A percentile compares a stretch with the other conserved stretches of the same genome.
Evolutionary conservation across 2,888 invertebrate genomes (phyloP).

Genomic region (Agriopis aurantiaria): DNA sequence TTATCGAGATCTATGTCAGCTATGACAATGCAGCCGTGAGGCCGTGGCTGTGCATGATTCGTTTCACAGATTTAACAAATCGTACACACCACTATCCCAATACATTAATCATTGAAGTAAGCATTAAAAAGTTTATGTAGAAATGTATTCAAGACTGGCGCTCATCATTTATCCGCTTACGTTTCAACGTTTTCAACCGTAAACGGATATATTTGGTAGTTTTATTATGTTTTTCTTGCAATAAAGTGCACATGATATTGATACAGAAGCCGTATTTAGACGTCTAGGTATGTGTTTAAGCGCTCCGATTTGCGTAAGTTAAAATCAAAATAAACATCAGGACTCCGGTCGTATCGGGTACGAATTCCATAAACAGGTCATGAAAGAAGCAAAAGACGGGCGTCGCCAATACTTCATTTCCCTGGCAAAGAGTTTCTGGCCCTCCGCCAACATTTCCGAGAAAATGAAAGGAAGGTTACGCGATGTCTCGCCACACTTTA

Average conservation of each 20-base stretch:
- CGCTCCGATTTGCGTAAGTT: conserved; percentile 60
- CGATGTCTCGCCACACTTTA: conserved; percentile 82
- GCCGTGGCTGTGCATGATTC: conserved; percentile 54
- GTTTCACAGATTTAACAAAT: conserved; percentile 62
- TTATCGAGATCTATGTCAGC: conserved; percentile 68
- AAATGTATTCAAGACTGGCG: conserved; percentile 6
- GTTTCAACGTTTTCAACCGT: conserved; percentile 26
- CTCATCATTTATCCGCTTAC: conserved; percentile 33
- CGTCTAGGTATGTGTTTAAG: conserved; percentile 48
- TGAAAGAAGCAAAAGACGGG: conserved; percentile 73
- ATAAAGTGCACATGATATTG: conserved; percentile 44
- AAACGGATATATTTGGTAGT: conserved; percentile 38
- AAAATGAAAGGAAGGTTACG: conserved; percentile 83
- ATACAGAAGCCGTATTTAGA: conserved; percentile 42
- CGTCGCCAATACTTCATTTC: conserved; percentile 81
- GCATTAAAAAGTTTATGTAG: conserved; percentile 7
- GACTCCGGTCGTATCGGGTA: conserved; percentile 57
- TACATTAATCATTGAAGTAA: conserved; percentile 11
- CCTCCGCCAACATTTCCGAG: conserved; percentile 80
- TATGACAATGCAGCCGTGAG: conserved; percentile 64
- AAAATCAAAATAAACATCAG: conserved; percentile 69
- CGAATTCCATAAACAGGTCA: conserved; percentile 79
- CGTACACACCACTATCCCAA: conserved; percentile 32
- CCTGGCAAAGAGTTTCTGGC: conserved; percentile 76
- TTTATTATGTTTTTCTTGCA: conserved; percentile 38